phyloP scores from a whole-genome alignment of 2,797 vertebrate genomes.

The Acrossocheilus fasciatus region DNA sequence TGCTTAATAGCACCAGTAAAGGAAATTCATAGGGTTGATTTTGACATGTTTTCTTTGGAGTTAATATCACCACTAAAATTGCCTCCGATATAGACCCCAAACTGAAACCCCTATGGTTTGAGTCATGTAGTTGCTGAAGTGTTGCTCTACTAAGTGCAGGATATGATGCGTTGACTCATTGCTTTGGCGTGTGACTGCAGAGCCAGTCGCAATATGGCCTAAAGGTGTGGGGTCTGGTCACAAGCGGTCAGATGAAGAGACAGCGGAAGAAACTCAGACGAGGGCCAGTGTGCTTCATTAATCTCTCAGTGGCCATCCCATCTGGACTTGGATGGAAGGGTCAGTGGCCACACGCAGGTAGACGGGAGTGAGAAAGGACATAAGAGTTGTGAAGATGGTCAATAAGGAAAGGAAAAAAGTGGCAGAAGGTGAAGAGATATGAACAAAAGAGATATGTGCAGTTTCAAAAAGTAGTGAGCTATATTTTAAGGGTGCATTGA shows the following conservation, averaged over 20 bases:
- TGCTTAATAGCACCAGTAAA: neutral
- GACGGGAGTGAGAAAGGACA: slow-evolving; percentile 19
- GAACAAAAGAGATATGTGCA: neutral
- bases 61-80: neutral
- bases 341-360: slow-evolving; percentile 42
- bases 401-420: slow-evolving; percentile 33
- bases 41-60: neutral
- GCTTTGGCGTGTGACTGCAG: slow-evolving; percentile 21
- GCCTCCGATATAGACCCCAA: neutral
- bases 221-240: slow-evolving; percentile 38
- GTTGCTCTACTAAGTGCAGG: slow-evolving; percentile 3
- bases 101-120: neutral
- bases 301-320: slow-evolving; percentile 60
- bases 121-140: neutral
- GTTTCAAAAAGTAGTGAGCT: neutral
- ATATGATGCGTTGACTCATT: slow-evolving; percentile 12
- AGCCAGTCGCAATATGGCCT: slow-evolving; percentile 50
- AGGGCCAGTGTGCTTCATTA: slow-evolving; percentile 59
- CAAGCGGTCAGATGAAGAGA: slow-evolving; percentile 39
- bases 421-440: neutral
- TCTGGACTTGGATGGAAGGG: slow-evolving; percentile 54
- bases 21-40: neutral
- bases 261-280: slow-evolving; percentile 54
- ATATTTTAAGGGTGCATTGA: neutral
- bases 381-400: slow-evolving; percentile 36